A percentile compares a stretch with the other conserved stretches of the same genome.
Evolutionary conservation across 2,888 invertebrate genomes (phyloP).

Genomic region (Orgyia antiqua): DNA sequence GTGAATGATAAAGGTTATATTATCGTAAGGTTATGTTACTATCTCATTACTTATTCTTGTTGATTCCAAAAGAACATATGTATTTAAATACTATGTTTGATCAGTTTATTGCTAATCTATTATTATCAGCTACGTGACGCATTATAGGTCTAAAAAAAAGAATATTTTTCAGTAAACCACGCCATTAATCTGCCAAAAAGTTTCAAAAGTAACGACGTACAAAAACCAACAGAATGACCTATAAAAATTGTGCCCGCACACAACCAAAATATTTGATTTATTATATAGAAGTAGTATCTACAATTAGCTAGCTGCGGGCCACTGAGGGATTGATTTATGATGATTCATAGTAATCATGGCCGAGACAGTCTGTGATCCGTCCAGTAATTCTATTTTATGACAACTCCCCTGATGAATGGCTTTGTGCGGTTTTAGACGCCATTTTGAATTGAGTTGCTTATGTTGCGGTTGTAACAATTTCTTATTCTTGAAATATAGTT

Average conservation of each 20-base stretch:
- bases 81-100: no score
- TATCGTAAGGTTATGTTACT: no score
- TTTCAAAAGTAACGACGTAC: slow-evolving; percentile 50
- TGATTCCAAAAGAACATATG: no score
- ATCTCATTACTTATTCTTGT: no score
- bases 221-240: slow-evolving; percentile 19
- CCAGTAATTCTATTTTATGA: slow-evolving; percentile 65
- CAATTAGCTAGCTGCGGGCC: slow-evolving; percentile 69
- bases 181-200: slow-evolving; percentile 43
- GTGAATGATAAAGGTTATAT: no score
- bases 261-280: slow-evolving; percentile 69
- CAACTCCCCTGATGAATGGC: slow-evolving; percentile 51
- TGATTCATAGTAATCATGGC: slow-evolving; percentile 66
- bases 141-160: no score
- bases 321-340: slow-evolving; percentile 71
- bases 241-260: slow-evolving; percentile 59
- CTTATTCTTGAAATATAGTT: slow-evolving; percentile 16
- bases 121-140: no score
- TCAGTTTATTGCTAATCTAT: no score
- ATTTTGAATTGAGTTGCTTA: slow-evolving; percentile 47
- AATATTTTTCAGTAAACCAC: no score
- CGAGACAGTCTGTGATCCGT: slow-evolving; percentile 53
- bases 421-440: slow-evolving; percentile 52
- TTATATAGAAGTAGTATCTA: slow-evolving; percentile 54
- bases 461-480: slow-evolving; percentile 37